Conservation (phyloP, 2,888 invertebrate genomes). For the Hypena proboscidalis region DNA sequence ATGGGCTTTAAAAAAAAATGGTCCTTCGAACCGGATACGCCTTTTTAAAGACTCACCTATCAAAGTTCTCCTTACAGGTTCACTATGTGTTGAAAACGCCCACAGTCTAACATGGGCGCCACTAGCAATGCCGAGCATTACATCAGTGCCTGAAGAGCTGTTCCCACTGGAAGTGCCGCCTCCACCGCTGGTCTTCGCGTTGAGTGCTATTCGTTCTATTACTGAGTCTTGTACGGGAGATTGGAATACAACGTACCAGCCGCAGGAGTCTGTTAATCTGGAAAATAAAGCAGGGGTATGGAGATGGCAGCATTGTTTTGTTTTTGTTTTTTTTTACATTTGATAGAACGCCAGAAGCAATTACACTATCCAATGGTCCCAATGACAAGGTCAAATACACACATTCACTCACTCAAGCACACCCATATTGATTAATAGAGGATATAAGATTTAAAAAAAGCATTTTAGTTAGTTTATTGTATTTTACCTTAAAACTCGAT, state of each 20-base stretch:
- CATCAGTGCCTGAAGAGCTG: conserved; percentile 70
- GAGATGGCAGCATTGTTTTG: too few relatives aligned
- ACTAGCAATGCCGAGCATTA: conserved; percentile 80
- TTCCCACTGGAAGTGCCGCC: conserved; percentile 66
- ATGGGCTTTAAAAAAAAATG: too few relatives aligned
- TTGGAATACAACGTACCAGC: conserved; percentile 98
- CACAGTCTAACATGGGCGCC: conserved; percentile 76
- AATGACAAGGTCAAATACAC: too few relatives aligned
- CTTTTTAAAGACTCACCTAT: conserved; percentile 65
- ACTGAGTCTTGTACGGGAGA: conserved; percentile 95
- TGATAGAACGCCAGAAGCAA: too few relatives aligned
- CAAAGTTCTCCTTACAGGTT: conserved; percentile 77
- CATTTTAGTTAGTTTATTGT: too few relatives aligned
- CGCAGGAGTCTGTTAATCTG: conserved; percentile 97
- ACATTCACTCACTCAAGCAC: too few relatives aligned
- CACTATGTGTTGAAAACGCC: conserved; percentile 81
- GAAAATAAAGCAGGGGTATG: conserved; percentile 24
- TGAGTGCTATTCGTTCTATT: conserved; percentile 97
- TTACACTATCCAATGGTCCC: too few relatives aligned
- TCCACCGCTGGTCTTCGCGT: conserved; percentile 85
- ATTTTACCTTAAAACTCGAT: too few relatives aligned
- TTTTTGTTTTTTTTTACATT: too few relatives aligned
- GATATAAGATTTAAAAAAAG: too few relatives aligned
- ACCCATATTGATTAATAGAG: background rate
- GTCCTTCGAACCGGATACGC: too few relatives aligned